Evolutionary conservation across 2,113 vertebrate species (phyloP).

Genomic region (Nannobrachium achirus): DNA sequence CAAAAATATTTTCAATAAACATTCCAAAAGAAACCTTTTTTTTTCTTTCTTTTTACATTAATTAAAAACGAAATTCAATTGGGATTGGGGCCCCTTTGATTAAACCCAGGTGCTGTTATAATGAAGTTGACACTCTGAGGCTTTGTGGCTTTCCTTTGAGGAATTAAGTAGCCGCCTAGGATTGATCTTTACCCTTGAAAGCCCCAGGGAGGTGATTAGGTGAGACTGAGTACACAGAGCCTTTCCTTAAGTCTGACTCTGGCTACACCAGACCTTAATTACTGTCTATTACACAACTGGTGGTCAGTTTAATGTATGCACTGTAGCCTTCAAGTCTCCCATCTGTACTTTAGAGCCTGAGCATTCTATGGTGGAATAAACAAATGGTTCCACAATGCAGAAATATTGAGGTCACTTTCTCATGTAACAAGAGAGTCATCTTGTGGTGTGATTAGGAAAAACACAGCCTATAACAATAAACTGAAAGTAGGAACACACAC

Average conservation of each 20-base stretch:
- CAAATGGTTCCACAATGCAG: not conserved
- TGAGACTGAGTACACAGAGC: conserved; percentile 20
- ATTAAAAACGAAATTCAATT: not conserved
- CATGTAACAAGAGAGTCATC: conserved; percentile 44
- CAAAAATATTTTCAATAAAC: too few relatives aligned
- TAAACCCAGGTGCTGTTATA: not conserved
- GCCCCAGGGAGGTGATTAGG: conserved; percentile 51
- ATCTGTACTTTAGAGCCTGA: not conserved
- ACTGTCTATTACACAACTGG: conserved; percentile 30
- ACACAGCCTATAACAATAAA: too few relatives aligned
- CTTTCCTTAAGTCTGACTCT: not conserved
- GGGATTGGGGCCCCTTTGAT: not conserved
- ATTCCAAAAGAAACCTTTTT: too few relatives aligned
- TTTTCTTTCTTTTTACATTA: too few relatives aligned
- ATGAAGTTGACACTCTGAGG: too few relatives aligned
- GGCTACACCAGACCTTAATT: conserved; percentile 35
- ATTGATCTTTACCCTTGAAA: conserved; percentile 43
- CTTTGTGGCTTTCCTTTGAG: not conserved
- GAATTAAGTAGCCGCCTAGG: conserved; percentile 26
- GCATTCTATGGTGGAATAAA: not conserved
- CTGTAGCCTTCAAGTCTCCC: not conserved
- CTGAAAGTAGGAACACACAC: too few relatives aligned
- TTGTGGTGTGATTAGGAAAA: conserved; percentile 42
- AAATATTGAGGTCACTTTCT: not conserved
- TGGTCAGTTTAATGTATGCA: conserved; percentile 12